These are phyloP conservation scores for Chionoecetes opilio DNA, from an alignment of 1,140 invertebrate species.

Conservation along the genomic window DNA sequence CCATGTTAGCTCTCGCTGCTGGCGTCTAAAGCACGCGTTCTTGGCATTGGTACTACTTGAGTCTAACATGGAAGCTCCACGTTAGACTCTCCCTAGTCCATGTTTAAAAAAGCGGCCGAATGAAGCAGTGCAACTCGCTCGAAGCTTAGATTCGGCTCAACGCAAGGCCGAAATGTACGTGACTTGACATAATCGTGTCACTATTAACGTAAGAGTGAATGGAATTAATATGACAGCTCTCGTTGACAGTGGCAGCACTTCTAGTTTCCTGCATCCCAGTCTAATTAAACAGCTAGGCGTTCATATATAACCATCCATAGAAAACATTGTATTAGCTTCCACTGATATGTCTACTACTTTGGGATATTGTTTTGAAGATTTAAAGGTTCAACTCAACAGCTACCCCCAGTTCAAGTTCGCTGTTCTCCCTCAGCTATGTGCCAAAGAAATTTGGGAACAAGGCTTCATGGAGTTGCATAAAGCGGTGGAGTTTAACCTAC, in stretches of 20 bases:
- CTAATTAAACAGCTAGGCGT: neutral
- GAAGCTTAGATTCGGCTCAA: no score
- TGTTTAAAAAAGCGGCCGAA: no score
- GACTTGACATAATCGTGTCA: no score
- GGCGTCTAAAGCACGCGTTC: no score
- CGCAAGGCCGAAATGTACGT: no score
- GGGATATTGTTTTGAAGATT: neutral
- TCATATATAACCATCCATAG: neutral
- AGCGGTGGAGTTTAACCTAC: slow-evolving; percentile 16
- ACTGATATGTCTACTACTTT: neutral
- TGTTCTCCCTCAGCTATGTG: slow-evolving; percentile 40
- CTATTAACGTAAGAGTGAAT: neutral
- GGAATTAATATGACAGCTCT: neutral
- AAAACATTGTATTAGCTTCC: slow-evolving; percentile 9
- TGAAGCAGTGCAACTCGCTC: no score
- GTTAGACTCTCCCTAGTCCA: no score
- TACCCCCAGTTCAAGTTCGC: slow-evolving; percentile 37
- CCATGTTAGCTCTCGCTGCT: no score
- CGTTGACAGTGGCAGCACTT: neutral
- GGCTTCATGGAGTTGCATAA: no score
- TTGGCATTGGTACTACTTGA: no score
- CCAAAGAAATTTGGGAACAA: neutral
- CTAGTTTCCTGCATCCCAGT: slow-evolving; percentile 15
- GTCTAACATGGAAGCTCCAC: no score
- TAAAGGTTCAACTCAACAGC: neutral